Evolutionary conservation across 2,888 invertebrate species (phyloP), one percentile per base, ranked within the genome.

Genomic region (Cordilura impudica): DNA sequence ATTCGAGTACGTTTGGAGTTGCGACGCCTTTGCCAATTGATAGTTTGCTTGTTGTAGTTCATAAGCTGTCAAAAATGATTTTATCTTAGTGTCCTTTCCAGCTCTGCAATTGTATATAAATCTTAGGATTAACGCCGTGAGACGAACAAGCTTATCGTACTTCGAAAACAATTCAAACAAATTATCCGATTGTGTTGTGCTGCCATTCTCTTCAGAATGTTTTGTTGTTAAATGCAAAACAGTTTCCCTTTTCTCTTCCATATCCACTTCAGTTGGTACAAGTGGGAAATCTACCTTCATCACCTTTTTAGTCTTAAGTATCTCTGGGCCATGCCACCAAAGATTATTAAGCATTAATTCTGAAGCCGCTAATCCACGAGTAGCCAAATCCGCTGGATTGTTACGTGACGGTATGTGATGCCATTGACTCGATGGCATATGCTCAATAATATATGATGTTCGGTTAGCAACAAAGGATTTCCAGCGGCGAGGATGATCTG

Each of bases 121-220:
- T n/a, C 82, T 54, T 29, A 73, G 43, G 3, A 77, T 71, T 2
- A 58, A 61, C 8, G 75, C 75, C 12, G 78, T 56, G 4, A 79
- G 69, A 1, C 69, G 61, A 1, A 72, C 1, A 10, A 78, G 39
- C 16, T 74, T 60, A 8, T 31, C 16, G 31, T 63, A 77, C 3
- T 49, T 23, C 2, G 78, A 78, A 26, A 53, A 72, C 6, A 43
- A 31, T 14, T 76, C 14, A 54, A 72, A 74, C 16, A 73, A 53
- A 2, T 74, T n/a, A 14, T 35, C 61, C 5, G 67, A 18, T 6
- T n/a, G n/a, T n/a, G n/a, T n/a, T n/a, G n/a, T n/a, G n/a, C n/a
- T n/a, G n/a, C n/a, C n/a, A n/a, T n/a, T n/a, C n/a, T n/a, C n/a
- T n/a, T n/a, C n/a, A n/a, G n/a, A n/a, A n/a, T 26, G 0, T 7